Evolutionary conservation across 2,113 vertebrate genomes (phyloP), one percentile per base, ranked within the genome.

Genomic region (Cygnus atratus): DNA sequence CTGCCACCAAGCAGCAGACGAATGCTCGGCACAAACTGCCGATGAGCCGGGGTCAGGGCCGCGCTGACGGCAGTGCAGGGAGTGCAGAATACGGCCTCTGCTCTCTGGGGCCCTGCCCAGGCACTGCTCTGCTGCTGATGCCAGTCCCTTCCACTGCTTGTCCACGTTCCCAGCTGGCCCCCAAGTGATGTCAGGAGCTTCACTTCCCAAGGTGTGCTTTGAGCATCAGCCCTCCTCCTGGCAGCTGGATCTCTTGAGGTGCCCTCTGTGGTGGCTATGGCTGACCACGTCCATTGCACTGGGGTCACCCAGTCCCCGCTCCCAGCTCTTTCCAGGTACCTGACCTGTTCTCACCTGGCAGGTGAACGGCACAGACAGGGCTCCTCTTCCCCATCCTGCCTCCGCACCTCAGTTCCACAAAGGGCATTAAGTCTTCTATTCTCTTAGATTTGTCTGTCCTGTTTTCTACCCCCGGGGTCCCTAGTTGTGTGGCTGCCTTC

Each of bases 341-440:
- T 63, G 61, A 17, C 61, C 37, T 35, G 22, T 61, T 37, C 77
- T 44, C 28, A 17, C 85, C 85, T 35, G 25, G 25, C 66, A 10
- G 29, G 33, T 11, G 33, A 54, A 61, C 1, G 4, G 46, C 21
- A 58, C n/a, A 61, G 65, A 2, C 9, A 6, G 39, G 57, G 13
- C 24, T 41, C 43, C 20, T 24, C 48, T 24, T 26, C 16, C 37
- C 43, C 20, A 20, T 31, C 55, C 63, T 29, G 10, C 28, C 26
- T 39, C 76, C 3, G 1, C 9, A 4, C 6, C 0, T 0, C 1
- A 0, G 24, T 88, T 59, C 44, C 46, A 35, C 1, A 0, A 7
- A 0, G 28, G 18, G 5, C 5, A 1, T 31, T 61, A 70, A n/a
- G 10, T 24, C 58, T 43, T 44, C 10, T 4, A 2, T 24, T 43